phyloP scores from a whole-genome alignment of 2,888 invertebrate species.

The Ormia ochracea region DNA sequence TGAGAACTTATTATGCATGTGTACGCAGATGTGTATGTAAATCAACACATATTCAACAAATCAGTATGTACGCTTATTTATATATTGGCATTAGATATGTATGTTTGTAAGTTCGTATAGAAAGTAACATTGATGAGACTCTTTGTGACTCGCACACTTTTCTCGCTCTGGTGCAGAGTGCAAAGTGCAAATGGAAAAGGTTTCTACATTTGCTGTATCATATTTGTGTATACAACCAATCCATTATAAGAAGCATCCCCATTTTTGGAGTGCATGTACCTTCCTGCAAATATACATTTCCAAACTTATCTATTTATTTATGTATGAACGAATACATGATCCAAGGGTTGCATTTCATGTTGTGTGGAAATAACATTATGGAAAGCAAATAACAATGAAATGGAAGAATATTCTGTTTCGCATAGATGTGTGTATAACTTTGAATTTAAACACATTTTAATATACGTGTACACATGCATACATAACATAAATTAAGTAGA shows the following conservation, averaged over 20 bases:
- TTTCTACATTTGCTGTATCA: constrained; percentile 38
- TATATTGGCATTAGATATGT: background rate
- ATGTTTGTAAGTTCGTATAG: too few species aligned
- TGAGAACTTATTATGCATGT: background rate
- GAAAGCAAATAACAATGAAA: background rate
- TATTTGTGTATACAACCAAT: constrained; percentile 53
- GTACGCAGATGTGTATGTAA: background rate
- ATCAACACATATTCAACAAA: background rate
- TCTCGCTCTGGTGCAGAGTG: constrained; percentile 25
- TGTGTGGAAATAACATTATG: background rate
- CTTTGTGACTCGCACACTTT: constrained; percentile 10
- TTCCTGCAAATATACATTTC: background rate
- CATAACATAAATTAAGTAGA: background rate
- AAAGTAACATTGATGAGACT: constrained; percentile 31
- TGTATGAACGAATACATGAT: background rate
- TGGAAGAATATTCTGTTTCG: background rate
- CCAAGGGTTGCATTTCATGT: constrained; percentile 9
- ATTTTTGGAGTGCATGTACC: constrained; percentile 18
- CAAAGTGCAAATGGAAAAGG: constrained; percentile 40
- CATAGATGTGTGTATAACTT: background rate
- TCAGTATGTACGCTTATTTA: background rate
- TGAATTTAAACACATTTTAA: background rate
- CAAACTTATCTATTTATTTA: too few species aligned
- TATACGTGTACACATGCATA: background rate
- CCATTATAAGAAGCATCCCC: constrained; percentile 42